Evolutionary conservation across 2,888 invertebrate genomes (phyloP), one percentile per base, ranked within the genome.

Genomic region (Microplitis manilae): DNA sequence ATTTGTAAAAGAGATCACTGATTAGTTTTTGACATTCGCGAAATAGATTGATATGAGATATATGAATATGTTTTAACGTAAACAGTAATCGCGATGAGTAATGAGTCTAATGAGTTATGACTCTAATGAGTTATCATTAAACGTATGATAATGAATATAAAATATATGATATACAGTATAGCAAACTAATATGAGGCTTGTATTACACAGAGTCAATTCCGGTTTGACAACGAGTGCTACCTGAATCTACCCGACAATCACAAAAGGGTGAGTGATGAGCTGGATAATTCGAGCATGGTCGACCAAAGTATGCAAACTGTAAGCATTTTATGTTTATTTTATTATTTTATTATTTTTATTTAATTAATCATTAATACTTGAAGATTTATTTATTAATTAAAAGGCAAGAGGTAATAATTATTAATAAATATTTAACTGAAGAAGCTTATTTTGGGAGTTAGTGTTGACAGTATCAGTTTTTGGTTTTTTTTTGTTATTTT

Each of bases 161-260:
- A 30, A 30, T 30, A 2, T 2, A 4, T 50, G 50, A 50, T 13
- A 13, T 50, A 13, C 5, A 50, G 50, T 50, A 13, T 13, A 50
- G 50, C 13, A 13, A 13, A 50, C 50, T 50, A 50, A 50, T 50
- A 13, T 50, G 50, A 6, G 13, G 50, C 38, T 71, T 72, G 89
- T 89, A 86, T 87, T 90, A 91, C 90, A 88, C 94, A 99, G 98
- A 98, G 98, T 93, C 98, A 99, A 92, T 99, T 99, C 93, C 96
- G 98, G 91, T 99, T 99, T 93, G 99, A 99, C 93, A 98, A 98
- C 93, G 99, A 99, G 94, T 98, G 97, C 93, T 96, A 97, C 93
- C 94, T 97, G 92, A 97, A 96, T 92, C 94, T 98, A 90, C 97
- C 97, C 91, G 98, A 98, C 93, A 97, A 97, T 93, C 97, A 98